Evolutionary conservation across 2,113 vertebrate species (phyloP).

Genomic region (Engystomops pustulosus): DNA sequence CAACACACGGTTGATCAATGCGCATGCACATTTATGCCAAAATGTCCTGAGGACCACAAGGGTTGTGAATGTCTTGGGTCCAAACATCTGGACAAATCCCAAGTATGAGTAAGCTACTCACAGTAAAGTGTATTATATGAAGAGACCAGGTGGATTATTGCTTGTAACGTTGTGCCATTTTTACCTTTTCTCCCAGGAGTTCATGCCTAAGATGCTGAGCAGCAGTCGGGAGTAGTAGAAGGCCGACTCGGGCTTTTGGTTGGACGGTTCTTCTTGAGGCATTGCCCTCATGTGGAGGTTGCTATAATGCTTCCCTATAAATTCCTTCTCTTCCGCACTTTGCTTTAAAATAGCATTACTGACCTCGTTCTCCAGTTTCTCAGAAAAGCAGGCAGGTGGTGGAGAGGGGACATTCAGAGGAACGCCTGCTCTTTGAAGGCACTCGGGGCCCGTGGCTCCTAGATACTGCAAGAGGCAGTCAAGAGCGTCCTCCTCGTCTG

Average conservation of each 20-base stretch:
- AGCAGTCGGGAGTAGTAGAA: slow-evolving; percentile 98
- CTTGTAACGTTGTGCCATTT: neutral
- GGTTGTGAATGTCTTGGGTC: too few relatives aligned
- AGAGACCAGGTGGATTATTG: too few relatives aligned
- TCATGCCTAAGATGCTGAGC: slow-evolving; percentile 97
- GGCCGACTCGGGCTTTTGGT: slow-evolving; percentile 89
- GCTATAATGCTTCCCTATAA: slow-evolving; percentile 86
- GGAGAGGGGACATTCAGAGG: slow-evolving; percentile 94
- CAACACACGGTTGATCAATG: too few relatives aligned
- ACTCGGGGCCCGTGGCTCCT: slow-evolving; percentile 92
- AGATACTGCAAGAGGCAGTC: slow-evolving; percentile 96
- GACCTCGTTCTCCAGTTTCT: slow-evolving; percentile 98
- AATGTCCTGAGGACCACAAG: too few relatives aligned
- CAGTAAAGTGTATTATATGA: too few relatives aligned
- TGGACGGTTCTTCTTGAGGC: slow-evolving; percentile 86
- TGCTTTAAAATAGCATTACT: slow-evolving; percentile 98
- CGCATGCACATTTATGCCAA: too few relatives aligned
- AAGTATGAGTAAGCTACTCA: too few relatives aligned
- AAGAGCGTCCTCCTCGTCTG: slow-evolving; percentile 90
- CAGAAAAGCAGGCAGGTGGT: slow-evolving; percentile 91
- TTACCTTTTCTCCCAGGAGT: slow-evolving; percentile 99
- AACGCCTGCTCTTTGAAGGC: slow-evolving; percentile 91
- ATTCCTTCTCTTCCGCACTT: slow-evolving; percentile 90
- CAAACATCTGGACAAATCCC: too few relatives aligned
- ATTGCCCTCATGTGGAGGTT: slow-evolving; percentile 91